These are phyloP conservation scores for Psilopsiagon aymara DNA, from an alignment of 2,113 vertebrate species.

Conservation along the genomic window DNA sequence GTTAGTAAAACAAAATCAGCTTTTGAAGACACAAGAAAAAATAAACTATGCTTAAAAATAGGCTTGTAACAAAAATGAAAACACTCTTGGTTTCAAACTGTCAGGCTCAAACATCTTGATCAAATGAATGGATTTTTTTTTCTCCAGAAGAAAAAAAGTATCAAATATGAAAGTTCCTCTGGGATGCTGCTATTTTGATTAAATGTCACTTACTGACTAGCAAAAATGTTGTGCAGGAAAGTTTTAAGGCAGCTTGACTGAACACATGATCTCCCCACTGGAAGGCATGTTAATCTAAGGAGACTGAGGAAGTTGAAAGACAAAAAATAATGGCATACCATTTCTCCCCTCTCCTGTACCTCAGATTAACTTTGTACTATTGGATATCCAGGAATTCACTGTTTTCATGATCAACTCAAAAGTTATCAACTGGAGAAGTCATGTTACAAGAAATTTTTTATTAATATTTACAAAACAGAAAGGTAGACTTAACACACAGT, in stretches of 20 bases:
- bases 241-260: neutral
- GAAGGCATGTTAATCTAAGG: neutral
- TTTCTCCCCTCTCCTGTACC: neutral
- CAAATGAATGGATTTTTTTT: neutral
- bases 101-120: neutral
- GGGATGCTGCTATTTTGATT: neutral
- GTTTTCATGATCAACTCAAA: neutral
- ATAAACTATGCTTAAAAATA: neutral
- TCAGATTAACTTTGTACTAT: neutral
- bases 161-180: neutral
- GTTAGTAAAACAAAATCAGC: neutral
- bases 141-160: neutral
- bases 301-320: neutral
- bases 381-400: neutral
- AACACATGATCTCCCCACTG: neutral
- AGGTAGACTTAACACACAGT: neutral
- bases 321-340: neutral
- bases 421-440: neutral
- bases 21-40: neutral
- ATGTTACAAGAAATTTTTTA: neutral
- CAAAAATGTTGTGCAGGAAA: neutral
- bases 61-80: neutral
- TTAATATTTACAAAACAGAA: neutral
- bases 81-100: neutral
- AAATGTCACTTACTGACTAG: neutral